Evolutionary conservation across 1,140 invertebrate genomes (phyloP).

Genomic region (Brachionus asplanchnoidis): DNA sequence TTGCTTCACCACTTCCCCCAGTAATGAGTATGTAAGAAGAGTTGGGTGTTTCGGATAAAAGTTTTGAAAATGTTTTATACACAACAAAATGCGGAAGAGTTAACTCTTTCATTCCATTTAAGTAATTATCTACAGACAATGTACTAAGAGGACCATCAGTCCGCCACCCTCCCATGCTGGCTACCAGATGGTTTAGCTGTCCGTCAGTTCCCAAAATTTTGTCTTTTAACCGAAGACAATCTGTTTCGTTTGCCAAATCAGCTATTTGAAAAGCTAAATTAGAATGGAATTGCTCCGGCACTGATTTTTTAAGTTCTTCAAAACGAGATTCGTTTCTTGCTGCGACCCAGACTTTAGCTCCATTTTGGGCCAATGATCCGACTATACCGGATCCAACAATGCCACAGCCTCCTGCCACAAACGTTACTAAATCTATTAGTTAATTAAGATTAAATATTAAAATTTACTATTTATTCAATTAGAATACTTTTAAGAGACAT

Average conservation of each 20-base stretch:
- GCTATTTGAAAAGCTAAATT: conserved; percentile 10
- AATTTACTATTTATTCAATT: not conserved
- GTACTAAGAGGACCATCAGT: conserved; percentile 10
- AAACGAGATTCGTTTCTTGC: conserved; percentile 19
- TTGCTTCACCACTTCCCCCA: conserved; percentile 31
- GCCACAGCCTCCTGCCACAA: conserved; percentile 29
- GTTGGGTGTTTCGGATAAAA: conserved; percentile 21
- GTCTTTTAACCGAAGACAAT: not conserved
- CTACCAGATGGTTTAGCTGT: not conserved
- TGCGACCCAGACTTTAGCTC: conserved; percentile 19
- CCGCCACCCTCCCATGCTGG: conserved; percentile 36
- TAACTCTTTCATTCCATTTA: conserved; percentile 1
- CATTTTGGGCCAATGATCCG: not conserved
- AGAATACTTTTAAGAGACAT: conserved; percentile 26
- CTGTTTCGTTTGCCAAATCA: conserved; percentile 18
- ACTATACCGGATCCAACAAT: conserved; percentile 27
- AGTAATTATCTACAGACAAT: conserved; percentile 2
- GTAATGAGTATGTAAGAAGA: conserved; percentile 32
- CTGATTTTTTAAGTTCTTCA: not conserved
- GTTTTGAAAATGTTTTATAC: conserved; percentile 36
- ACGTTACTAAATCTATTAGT: conserved; percentile 8
- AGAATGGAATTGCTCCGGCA: conserved; percentile 18
- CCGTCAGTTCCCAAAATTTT: conserved; percentile 8
- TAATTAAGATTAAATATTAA: not conserved
- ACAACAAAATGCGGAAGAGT: conserved; percentile 34